Evolutionary conservation across 2,113 vertebrate species (phyloP).

Genomic region (Sylvietta virens): DNA sequence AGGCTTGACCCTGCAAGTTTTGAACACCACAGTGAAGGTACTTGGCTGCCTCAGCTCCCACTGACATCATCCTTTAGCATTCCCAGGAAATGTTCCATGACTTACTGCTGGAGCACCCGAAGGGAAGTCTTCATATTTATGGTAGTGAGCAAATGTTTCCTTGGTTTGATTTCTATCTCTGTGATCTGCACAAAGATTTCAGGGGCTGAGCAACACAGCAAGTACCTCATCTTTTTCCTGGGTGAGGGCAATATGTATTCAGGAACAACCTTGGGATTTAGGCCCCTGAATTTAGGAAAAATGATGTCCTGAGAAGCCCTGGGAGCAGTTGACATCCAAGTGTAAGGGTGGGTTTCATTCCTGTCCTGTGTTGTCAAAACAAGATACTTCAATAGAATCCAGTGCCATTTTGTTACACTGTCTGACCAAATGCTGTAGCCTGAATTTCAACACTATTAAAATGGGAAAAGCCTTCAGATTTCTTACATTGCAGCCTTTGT

Average conservation of each 20-base stretch:
- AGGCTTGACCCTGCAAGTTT: conserved; percentile 4
- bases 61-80: conserved; percentile 3
- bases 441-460: neutral
- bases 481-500: neutral
- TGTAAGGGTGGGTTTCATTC: neutral
- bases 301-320: neutral
- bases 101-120: neutral
- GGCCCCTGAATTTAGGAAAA: neutral
- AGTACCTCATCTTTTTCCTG: neutral
- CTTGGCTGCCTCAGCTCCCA: neutral
- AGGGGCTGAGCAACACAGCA: neutral
- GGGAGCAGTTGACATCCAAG: neutral
- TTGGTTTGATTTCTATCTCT: conserved; percentile 18
- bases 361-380: neutral
- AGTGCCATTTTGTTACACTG: neutral
- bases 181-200: neutral
- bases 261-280: neutral
- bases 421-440: neutral
- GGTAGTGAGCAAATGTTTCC: conserved; percentile 4
- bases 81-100: conserved; percentile 2
- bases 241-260: neutral
- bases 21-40: neutral
- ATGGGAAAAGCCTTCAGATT: neutral
- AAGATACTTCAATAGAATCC: neutral
- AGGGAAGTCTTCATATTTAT: neutral